phyloP scores from a whole-genome alignment of 2,797 vertebrate species.

The Apogon talboti region DNA sequence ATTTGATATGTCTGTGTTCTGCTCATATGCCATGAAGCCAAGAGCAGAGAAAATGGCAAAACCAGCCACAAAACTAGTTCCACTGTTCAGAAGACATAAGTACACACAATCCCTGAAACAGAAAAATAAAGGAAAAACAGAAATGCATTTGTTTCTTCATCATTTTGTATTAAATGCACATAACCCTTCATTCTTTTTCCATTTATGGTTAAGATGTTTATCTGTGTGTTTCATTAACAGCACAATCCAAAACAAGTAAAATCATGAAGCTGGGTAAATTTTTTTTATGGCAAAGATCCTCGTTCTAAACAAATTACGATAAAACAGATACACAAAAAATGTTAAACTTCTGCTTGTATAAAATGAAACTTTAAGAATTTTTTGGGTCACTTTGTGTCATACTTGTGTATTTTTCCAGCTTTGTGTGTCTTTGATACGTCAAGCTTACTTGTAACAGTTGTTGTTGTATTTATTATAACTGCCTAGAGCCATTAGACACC shows the following conservation, averaged over 20 bases:
- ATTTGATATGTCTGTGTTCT: conserved; percentile 81
- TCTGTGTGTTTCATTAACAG: not conserved
- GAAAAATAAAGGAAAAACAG: conserved; percentile 15
- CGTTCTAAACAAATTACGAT: no score
- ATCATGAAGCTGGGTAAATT: not conserved
- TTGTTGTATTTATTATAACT: conserved; percentile 89
- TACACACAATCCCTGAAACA: conserved; percentile 83
- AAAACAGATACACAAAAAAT: no score
- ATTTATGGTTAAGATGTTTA: not conserved
- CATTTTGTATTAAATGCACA: not conserved
- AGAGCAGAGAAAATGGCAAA: conserved; percentile 88
- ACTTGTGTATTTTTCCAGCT: not conserved
- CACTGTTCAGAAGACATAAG: conserved; percentile 86
- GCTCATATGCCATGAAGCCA: conserved; percentile 87
- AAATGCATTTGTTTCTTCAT: not conserved
- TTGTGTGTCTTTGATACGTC: not conserved
- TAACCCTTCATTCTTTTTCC: not conserved
- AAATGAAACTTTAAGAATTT: no score
- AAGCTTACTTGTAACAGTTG: conserved; percentile 87
- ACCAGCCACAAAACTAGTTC: conserved; percentile 87
- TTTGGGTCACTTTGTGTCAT: no score
- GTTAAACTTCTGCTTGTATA: no score
- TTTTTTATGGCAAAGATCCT: not conserved
- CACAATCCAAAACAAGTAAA: not conserved
- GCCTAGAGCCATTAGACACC: conserved; percentile 84